Evolutionary conservation across 2,888 invertebrate genomes (phyloP), one percentile per base, ranked within the genome.

Genomic region (Drosophila algonquin): DNA sequence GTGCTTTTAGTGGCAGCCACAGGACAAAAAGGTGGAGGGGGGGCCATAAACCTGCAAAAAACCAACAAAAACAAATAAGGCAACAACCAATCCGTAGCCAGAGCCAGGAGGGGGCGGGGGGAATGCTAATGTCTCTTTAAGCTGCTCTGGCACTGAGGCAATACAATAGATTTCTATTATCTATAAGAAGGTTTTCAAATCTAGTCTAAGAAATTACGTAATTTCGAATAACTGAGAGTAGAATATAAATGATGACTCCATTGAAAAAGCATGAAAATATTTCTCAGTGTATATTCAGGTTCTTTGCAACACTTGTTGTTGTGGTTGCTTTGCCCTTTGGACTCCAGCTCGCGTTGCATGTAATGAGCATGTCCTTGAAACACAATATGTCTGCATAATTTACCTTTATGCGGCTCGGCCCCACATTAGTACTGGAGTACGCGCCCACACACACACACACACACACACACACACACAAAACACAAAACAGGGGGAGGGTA

Each of bases 331-430:
- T 65, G 60, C 59, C 64, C 55, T 50, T 68, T 70, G 50, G 55
- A 69, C 62, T 73, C 44, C 40, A 40, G 54, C 72, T 80, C 76
- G 87, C 78, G 76, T 80, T 76, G 81, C 81, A 87, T 83, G 81
- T 84, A 89, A 84, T 88, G 89, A 89, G 87, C 68, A 75, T 84
- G 89, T 80, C 83, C 89, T 89, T 84, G 89, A 84, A 84, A 87
- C 69, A 80, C 81, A 89, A 88, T 89, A 88, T 83, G 84, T 76
- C 81, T 67, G 89, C 76, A 88, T 83, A 84, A 89, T 83, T 84
- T 75, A 88, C 84, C 67, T 46, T 64, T 64, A 72, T 73, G 71
- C 63, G 68, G 65, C 48, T 12, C 0, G 4, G 35, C 35, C 44
- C 48, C 71, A 63, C 63, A 53, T 63, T 72, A 73, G 63, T 54